A percentile compares a stretch with the other conserved stretches of the same genome.
Conservation (phyloP, 2,888 invertebrate genomes). For the Holacanthella duospinosa region DNA sequence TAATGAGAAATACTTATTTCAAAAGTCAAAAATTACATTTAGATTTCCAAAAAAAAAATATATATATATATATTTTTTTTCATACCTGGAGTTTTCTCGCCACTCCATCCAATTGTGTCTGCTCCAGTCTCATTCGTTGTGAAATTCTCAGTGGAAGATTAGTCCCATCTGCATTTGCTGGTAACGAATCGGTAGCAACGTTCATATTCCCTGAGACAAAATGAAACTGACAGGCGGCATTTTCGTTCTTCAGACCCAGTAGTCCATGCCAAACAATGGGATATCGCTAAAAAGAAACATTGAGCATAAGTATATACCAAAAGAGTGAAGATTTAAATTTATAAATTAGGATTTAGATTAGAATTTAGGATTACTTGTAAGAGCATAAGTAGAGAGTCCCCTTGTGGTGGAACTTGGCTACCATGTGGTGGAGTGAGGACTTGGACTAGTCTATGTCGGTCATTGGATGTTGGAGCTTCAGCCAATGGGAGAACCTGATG, state of each 20-base stretch:
- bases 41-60: background rate
- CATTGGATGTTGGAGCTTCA: constrained; percentile 44
- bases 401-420: constrained; percentile 68
- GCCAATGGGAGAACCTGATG: constrained; percentile 42
- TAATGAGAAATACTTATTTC: background rate
- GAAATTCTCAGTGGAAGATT: constrained; percentile 82
- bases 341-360: background rate
- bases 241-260: constrained; percentile 89
- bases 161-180: constrained; percentile 69
- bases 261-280: constrained; percentile 97
- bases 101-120: constrained; percentile 89
- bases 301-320: no score
- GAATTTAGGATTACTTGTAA: constrained; percentile 49
- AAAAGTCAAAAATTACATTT: background rate
- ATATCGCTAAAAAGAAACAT: constrained; percentile 58
- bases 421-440: constrained; percentile 58
- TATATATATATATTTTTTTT: background rate
- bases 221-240: constrained; percentile 97
- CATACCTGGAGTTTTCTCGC: constrained; percentile 88
- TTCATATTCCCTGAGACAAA: constrained; percentile 87
- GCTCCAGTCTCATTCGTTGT: constrained; percentile 94
- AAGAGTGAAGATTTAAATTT: background rate
- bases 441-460: constrained; percentile 19
- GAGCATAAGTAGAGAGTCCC: constrained; percentile 68
- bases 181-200: constrained; percentile 79